phyloP scores from a whole-genome alignment of 2,888 invertebrate genomes.

The Trissoscelio sp. region DNA sequence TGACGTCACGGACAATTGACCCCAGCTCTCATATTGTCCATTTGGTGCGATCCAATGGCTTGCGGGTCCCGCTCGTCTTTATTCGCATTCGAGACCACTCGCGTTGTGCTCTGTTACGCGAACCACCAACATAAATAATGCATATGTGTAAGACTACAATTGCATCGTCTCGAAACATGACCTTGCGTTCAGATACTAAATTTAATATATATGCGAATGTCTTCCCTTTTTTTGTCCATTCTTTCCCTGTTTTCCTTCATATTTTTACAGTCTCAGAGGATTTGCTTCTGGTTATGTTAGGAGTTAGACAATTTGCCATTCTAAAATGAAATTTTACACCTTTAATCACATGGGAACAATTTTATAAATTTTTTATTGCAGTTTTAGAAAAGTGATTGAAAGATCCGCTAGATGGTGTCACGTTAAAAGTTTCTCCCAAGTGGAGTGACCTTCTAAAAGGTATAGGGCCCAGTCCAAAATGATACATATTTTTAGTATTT shows the following conservation, averaged over 20 bases:
- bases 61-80: conserved; percentile 72
- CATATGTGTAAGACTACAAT: conserved; percentile 55
- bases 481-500: no score
- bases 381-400: no score
- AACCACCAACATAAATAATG: conserved; percentile 66
- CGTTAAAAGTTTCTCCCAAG: no score
- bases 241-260: not conserved
- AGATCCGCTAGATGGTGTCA: no score
- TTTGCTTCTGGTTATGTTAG: conserved; percentile 18
- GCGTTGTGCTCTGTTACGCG: conserved; percentile 65
- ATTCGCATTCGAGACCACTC: conserved; percentile 72
- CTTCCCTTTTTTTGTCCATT: no score
- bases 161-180: conserved; percentile 57
- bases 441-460: no score
- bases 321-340: no score
- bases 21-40: conserved; percentile 57
- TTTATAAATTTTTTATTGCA: no score
- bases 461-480: no score
- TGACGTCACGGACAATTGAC: conserved; percentile 76
- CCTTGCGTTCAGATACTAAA: conserved; percentile 59
- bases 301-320: no score
- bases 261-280: not conserved
- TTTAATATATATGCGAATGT: conserved; percentile 52
- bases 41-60: conserved; percentile 74
- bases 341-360: no score